Percentiles rank a stretch among this genome's conserved stretches.
phyloP scores from a whole-genome alignment of 2,113 vertebrate species.

The Riparia riparia region DNA sequence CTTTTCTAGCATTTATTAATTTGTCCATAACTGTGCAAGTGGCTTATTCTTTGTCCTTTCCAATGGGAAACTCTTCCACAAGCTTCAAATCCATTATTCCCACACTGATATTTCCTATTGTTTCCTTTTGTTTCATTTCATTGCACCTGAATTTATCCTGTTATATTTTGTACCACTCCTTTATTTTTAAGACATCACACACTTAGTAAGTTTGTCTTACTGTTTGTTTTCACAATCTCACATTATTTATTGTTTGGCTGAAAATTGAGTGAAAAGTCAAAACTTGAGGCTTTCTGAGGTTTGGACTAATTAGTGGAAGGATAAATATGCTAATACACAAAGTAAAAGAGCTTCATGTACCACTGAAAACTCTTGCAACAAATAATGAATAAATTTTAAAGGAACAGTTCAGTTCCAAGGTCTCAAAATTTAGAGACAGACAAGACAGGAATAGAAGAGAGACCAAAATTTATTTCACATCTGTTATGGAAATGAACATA shows the following conservation, averaged over 20 bases:
- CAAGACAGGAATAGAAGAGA: neutral
- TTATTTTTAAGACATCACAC: neutral
- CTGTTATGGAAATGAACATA: constrained; percentile 20
- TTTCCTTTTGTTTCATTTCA: neutral
- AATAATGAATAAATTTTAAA: neutral
- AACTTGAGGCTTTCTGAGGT: neutral
- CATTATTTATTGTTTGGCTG: neutral
- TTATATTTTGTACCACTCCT: neutral
- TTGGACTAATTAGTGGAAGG: neutral
- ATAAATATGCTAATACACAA: neutral
- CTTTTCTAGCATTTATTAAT: neutral
- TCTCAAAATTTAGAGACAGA: constrained; percentile 4
- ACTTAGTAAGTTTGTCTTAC: neutral
- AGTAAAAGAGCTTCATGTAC: neutral
- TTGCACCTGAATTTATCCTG: neutral
- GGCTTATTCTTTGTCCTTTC: neutral
- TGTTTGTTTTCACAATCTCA: neutral
- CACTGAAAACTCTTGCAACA: neutral
- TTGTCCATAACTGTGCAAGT: neutral
- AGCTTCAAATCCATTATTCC: neutral
- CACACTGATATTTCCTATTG: neutral
- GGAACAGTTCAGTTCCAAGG: neutral
- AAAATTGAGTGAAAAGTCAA: neutral
- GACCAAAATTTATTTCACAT: constrained; percentile 33
- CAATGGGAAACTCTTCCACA: neutral